These are phyloP conservation scores for Hydractinia symbiolongicarpus DNA, from an alignment of 30 jellyfish, hydroid and myxozoan species.

Conservation along the genomic window DNA sequence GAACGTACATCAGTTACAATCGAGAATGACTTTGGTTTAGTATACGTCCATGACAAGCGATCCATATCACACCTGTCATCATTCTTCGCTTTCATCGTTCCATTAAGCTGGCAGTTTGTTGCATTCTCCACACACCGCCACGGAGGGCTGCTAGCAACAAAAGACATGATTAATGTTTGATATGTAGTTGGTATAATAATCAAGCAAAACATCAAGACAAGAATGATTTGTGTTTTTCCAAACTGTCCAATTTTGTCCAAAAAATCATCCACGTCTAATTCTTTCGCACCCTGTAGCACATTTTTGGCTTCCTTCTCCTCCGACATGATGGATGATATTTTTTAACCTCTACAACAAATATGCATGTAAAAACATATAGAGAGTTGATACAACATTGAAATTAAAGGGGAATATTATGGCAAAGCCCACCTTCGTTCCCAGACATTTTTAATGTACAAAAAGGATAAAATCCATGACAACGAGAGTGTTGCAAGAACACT, in stretches of 20 bases:
- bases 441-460: too few relatives aligned
- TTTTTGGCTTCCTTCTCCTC: too few relatives aligned
- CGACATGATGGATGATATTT: too few relatives aligned
- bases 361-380: too few relatives aligned
- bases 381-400: too few relatives aligned
- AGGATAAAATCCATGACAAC: too few relatives aligned
- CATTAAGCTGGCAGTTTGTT: neutral
- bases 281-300: neutral
- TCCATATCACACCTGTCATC: conserved; percentile 26
- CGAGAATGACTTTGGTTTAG: conserved; percentile 55
- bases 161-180: conserved; percentile 63
- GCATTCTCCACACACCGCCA: conserved; percentile 51
- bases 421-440: too few relatives aligned
- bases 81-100: neutral
- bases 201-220: conserved; percentile 56
- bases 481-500: too few relatives aligned
- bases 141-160: conserved; percentile 62
- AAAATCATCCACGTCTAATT: conserved; percentile 62
- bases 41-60: conserved; percentile 67
- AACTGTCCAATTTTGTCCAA: conserved; percentile 61
- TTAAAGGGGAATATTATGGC: too few relatives aligned
- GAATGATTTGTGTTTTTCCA: conserved; percentile 44
- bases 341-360: too few relatives aligned
- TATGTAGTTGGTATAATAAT: conserved; percentile 64
- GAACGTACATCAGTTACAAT: conserved; percentile 71